Percentiles rank a stretch among this genome's conserved stretches.
Conservation (phyloP, 2,797 vertebrate species). For the Darevskia mixta region DNA sequence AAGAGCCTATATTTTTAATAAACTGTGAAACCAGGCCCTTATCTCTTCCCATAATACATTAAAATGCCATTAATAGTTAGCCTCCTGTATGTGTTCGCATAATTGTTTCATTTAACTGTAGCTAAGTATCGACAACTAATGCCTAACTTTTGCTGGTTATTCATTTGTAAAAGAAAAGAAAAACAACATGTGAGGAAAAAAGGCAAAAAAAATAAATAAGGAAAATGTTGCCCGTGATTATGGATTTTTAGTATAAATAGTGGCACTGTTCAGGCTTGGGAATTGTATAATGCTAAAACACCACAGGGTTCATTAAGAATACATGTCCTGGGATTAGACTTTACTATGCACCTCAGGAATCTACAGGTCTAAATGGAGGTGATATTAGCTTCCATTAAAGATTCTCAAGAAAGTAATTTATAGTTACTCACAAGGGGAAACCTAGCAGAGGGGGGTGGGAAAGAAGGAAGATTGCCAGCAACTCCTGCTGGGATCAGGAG, state of each 20-base stretch:
- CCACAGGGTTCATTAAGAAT: slow-evolving; percentile 43
- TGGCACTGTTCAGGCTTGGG: slow-evolving; percentile 55
- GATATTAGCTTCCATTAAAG: slow-evolving; percentile 67
- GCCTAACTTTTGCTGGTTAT: neutral
- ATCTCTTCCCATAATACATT: slow-evolving; percentile 41
- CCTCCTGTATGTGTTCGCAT: slow-evolving; percentile 39
- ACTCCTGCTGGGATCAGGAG: slow-evolving; percentile 78
- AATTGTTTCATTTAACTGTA: slow-evolving; percentile 44
- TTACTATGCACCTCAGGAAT: slow-evolving; percentile 56
- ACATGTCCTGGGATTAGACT: slow-evolving; percentile 54
- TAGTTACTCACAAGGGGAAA: slow-evolving; percentile 67
- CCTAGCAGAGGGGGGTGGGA: slow-evolving; percentile 49
- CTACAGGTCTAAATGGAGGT: slow-evolving; percentile 60
- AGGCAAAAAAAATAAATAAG: neutral
- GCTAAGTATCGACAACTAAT: slow-evolving; percentile 15
- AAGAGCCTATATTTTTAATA: slow-evolving; percentile 57
- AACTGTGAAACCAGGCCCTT: slow-evolving; percentile 54
- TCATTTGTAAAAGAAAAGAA: slow-evolving; percentile 7
- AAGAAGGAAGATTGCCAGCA: slow-evolving; percentile 64
- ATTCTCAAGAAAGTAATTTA: slow-evolving; percentile 72
- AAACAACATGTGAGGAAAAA: neutral
- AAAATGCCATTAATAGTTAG: slow-evolving; percentile 53
- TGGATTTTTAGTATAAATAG: slow-evolving; percentile 30
- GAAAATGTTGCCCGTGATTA: neutral
- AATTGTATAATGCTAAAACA: slow-evolving; percentile 55